Conservation (phyloP, 2,113 vertebrate species). For the Brachyhypopomus gauderio region DNA sequence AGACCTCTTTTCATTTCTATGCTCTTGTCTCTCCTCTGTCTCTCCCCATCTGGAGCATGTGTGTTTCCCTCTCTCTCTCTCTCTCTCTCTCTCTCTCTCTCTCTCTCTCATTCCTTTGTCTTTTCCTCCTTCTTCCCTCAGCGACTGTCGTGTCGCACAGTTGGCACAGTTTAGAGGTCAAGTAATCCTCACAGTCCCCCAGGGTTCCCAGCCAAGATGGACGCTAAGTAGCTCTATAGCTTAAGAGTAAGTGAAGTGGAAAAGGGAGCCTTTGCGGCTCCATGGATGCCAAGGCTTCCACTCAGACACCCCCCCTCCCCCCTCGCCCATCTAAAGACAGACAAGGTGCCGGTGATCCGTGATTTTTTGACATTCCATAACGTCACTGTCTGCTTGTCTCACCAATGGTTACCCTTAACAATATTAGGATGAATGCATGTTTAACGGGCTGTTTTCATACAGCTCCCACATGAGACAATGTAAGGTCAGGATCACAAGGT, state of each 20-base stretch:
- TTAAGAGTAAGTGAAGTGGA: conserved; percentile 67
- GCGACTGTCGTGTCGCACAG: conserved; percentile 57
- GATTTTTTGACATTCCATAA: neutral
- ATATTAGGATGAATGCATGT: neutral
- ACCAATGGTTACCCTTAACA: neutral
- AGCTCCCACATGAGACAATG: neutral
- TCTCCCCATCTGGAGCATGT: conserved; percentile 37
- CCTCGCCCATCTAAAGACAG: neutral
- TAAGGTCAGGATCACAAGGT: conserved; percentile 11
- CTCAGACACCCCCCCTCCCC: conserved; percentile 8
- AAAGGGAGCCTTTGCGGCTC: conserved; percentile 67
- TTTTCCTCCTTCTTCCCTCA: neutral
- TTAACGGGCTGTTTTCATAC: conserved; percentile 6
- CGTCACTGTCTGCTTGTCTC: neutral
- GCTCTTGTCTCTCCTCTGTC: conserved; percentile 5
- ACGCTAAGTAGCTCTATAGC: conserved; percentile 63
- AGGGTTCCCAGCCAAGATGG: conserved; percentile 63
- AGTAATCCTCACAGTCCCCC: conserved; percentile 65
- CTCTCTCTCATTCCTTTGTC: neutral
- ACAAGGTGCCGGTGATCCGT: neutral
- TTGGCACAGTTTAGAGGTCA: conserved; percentile 74
- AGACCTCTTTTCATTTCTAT: too few species aligned
- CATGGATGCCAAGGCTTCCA: conserved; percentile 67
- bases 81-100: conserved; percentile 29
- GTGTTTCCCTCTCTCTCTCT: conserved; percentile 29